Evolutionary conservation across 2,797 vertebrate genomes (phyloP).

Genomic region (Syngnathus acus): DNA sequence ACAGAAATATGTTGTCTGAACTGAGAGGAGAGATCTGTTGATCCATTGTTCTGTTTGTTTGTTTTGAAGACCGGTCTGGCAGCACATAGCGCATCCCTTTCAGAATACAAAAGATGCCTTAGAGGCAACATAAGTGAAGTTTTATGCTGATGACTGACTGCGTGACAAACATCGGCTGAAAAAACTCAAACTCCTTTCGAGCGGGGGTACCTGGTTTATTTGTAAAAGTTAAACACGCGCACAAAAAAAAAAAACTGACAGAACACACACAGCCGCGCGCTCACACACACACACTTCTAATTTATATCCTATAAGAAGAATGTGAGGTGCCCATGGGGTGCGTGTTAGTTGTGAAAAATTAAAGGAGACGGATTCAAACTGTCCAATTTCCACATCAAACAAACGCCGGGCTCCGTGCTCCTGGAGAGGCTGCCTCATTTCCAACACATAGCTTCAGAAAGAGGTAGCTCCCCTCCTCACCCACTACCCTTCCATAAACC

Average conservation of each 20-base stretch:
- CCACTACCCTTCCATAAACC: not conserved
- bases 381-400: slow-evolving; percentile 99
- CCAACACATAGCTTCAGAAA: slow-evolving; percentile 76
- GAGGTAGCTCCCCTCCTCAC: slow-evolving; percentile 36
- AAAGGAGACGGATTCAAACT: slow-evolving; percentile 99
- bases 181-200: slow-evolving; percentile 43
- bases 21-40: slow-evolving; percentile 58
- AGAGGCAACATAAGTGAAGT: slow-evolving; percentile 68
- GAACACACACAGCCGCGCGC: not conserved
- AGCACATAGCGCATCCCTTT: slow-evolving; percentile 54
- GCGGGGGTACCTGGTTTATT: slow-evolving; percentile 45
- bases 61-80: slow-evolving; percentile 66
- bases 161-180: slow-evolving; percentile 58
- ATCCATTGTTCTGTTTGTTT: slow-evolving; percentile 63
- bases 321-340: slow-evolving; percentile 83
- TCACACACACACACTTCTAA: slow-evolving; percentile 66
- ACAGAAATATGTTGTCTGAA: slow-evolving; percentile 56
- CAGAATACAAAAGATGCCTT: slow-evolving; percentile 72
- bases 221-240: slow-evolving; percentile 25
- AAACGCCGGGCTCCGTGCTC: slow-evolving; percentile 84
- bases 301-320: slow-evolving; percentile 85
- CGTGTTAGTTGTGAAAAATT: slow-evolving; percentile 99
- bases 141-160: slow-evolving; percentile 70
- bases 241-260: slow-evolving; percentile 32
- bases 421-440: slow-evolving; percentile 94